These are phyloP conservation scores for Vulpes vulpes DNA, from an alignment of 2,113 vertebrate genomes.

Conservation along the genomic window DNA sequence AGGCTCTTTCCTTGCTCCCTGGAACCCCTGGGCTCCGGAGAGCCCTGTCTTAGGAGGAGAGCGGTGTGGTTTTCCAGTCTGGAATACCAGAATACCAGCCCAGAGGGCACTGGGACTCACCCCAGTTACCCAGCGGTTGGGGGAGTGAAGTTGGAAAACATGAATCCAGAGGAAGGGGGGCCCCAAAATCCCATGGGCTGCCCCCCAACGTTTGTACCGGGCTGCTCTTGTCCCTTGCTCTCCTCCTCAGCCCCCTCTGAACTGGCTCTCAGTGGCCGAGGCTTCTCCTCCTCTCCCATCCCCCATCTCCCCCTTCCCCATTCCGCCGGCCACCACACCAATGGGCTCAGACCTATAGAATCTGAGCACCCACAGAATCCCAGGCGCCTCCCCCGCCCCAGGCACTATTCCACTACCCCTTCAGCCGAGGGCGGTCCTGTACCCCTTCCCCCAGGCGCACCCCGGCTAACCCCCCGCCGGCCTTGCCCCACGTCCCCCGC, in stretches of 20 bases:
- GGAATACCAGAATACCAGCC: not conserved
- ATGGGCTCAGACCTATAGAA: not conserved
- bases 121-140: not conserved
- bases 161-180: not conserved
- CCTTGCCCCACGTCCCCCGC: not conserved
- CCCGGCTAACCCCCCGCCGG: not conserved
- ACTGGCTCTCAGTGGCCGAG: not conserved
- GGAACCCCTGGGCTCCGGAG: not conserved
- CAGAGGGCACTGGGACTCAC: not conserved
- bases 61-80: not conserved
- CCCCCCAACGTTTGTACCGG: not conserved
- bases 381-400: not conserved
- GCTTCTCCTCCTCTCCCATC: not conserved
- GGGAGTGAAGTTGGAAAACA: constrained; percentile 1
- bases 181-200: not conserved
- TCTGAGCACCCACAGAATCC: not conserved
- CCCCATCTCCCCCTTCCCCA: not conserved
- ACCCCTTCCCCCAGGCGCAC: not conserved
- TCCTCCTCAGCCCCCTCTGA: not conserved
- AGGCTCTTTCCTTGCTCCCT: not conserved
- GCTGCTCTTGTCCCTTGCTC: not conserved
- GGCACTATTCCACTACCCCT: not conserved
- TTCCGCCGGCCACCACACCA: not conserved
- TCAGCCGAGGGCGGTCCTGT: not conserved
- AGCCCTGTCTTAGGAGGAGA: not conserved